Evolutionary conservation across 2,888 invertebrate genomes (phyloP).

Genomic region (Neoascia interrupta): DNA sequence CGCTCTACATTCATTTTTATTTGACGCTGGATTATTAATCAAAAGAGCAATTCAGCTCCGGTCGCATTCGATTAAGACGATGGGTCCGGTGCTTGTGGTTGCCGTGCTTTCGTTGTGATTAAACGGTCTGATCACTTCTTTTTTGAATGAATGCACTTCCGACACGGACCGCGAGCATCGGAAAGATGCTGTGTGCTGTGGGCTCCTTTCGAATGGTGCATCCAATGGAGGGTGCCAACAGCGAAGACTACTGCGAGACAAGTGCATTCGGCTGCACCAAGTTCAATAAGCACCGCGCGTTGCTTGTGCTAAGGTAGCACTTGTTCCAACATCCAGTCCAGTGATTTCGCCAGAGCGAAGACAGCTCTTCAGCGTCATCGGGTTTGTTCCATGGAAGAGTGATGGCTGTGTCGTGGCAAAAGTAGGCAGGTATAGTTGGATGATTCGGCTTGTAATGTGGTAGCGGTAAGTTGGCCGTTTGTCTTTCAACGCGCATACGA

Average conservation of each 20-base stretch:
- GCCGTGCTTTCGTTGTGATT: conserved; percentile 49
- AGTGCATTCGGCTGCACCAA: conserved; percentile 55
- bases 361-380: conserved; percentile 64
- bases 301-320: conserved; percentile 36
- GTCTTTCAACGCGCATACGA: conserved; percentile 65
- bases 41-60: conserved; percentile 64
- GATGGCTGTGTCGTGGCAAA: conserved; percentile 65
- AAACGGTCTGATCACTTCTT: conserved; percentile 29
- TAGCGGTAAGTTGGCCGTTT: conserved; percentile 52
- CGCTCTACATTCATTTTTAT: conserved; percentile 51
- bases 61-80: conserved; percentile 58
- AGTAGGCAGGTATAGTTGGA: conserved; percentile 59
- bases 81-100: conserved; percentile 5
- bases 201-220: conserved; percentile 35
- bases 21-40: conserved; percentile 63
- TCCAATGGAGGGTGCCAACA: conserved; percentile 35
- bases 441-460: conserved; percentile 34
- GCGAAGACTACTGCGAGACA: conserved; percentile 42
- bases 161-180: conserved; percentile 6
- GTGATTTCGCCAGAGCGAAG: conserved; percentile 49
- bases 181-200: conserved; percentile 41
- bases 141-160: conserved; percentile 32
- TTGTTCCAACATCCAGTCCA: conserved; percentile 54
- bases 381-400: conserved; percentile 42
- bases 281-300: conserved; percentile 66